Base-by-base conservation (phyloP, 2,888 invertebrate species). In the Chrysolina haemoptera region DNA sequence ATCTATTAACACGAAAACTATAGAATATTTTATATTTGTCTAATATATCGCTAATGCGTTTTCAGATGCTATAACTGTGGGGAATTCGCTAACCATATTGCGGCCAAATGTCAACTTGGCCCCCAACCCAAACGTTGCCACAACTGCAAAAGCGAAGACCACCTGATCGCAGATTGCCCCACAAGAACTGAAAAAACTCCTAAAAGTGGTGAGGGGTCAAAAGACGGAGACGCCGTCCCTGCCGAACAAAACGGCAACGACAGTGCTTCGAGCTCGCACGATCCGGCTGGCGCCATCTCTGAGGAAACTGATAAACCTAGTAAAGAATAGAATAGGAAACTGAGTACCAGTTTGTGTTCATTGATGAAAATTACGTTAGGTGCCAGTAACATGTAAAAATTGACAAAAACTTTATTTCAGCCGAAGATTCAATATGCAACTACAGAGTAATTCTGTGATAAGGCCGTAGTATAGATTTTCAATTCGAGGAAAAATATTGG, bases 41-140 rank as follows among this genome's bases (percentile, higher is more conserved):
- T 35, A 35, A 6, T 16, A 48, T 10, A 8, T 48, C 16, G 9
- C 16, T 48, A 1, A 16, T 10, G 8, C 2, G 2, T 11, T 81
- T 83, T 63, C 87, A 95, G 96, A 86, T 97, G 97, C 89, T 97
- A 96, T 88, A 97, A 97, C 87, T 97, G 97, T 85, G 96, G 97
- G 5, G 95, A 96, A 88, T 96, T 96, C 86, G 95, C 96, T 65
- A 96, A 96, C 88, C 97, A 97, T 89, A 94, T 97, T 85, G 97
- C 97, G 43, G 94, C 96, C 46, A 96, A 96, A 87, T 97, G 97
- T 88, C 92, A 93, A 78, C 90, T 94, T 86, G 96, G 95, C 14
- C 96, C 96, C 68, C 94, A 96, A 89, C 96, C 96, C 82, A 97
- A 97, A 89, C 91, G 95, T 84, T 97, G 97, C 88, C 96, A 97